Evolutionary conservation across 2,888 invertebrate genomes (phyloP).

Genomic region (Ischnura elegans): DNA sequence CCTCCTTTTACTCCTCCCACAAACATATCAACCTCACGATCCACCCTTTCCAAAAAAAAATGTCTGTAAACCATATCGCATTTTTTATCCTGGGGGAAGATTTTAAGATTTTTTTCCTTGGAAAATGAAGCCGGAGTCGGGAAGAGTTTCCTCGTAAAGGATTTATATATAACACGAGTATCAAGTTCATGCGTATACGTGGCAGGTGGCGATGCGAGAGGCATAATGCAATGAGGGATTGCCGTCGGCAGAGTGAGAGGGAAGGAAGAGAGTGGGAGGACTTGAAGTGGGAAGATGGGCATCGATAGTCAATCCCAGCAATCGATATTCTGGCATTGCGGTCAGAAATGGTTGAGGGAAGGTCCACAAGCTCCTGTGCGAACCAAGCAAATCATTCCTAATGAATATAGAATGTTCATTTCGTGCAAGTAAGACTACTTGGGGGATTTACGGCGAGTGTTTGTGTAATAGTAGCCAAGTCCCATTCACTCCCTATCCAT

Average conservation of each 20-base stretch:
- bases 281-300: not conserved
- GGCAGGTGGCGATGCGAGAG: slow-evolving; percentile 8
- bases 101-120: not conserved
- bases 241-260: not conserved
- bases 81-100: not conserved
- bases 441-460: no score
- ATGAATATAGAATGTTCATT: no score
- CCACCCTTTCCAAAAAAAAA: not conserved
- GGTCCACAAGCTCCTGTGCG: no score
- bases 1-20: not conserved
- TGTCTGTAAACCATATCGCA: not conserved
- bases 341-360: no score
- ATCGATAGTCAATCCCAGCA: no score
- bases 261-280: not conserved
- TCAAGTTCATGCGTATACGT: not conserved
- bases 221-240: not conserved
- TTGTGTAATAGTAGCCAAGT: no score
- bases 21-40: not conserved
- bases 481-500: no score
- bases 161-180: not conserved
- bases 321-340: no score
- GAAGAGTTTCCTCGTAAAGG: not conserved
- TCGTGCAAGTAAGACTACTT: no score
- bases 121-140: not conserved
- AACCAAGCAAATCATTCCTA: no score